These are phyloP conservation scores for Odocoileus virginianus DNA, from an alignment of 2,113 vertebrate genomes.

Conservation along the genomic window DNA sequence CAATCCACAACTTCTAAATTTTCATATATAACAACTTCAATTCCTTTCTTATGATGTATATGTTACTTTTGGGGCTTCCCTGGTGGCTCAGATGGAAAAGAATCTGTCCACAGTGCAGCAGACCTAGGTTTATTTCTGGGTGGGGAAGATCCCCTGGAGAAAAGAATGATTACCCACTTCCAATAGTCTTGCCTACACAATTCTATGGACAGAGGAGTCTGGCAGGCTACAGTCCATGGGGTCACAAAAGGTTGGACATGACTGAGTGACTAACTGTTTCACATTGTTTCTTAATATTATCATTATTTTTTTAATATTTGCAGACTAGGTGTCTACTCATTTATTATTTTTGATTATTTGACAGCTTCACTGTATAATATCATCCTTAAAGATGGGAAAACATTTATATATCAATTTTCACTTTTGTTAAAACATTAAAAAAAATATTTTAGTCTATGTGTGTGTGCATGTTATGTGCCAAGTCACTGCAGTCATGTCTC, in stretches of 20 bases:
- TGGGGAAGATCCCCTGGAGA: neutral
- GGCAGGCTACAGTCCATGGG: neutral
- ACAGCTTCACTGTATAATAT: neutral
- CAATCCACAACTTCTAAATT: neutral
- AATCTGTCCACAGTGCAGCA: neutral
- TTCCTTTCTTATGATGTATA: neutral
- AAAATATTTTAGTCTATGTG: neutral
- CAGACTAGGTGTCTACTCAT: neutral
- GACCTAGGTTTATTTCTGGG: neutral
- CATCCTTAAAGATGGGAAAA: neutral
- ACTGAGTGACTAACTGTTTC: neutral
- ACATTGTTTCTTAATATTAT: neutral
- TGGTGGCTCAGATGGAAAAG: neutral
- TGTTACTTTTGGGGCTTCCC: neutral
- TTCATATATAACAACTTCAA: neutral
- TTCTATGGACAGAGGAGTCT: neutral
- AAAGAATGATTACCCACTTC: neutral
- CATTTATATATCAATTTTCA: neutral
- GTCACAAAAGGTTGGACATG: neutral
- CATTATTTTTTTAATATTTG: neutral
- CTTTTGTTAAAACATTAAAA: neutral
- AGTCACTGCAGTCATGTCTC: neutral
- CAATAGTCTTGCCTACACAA: neutral
- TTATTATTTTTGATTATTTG: neutral
- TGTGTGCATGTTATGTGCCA: neutral